Percentiles rank a stretch among this genome's conserved stretches.
These are phyloP conservation scores for Dryomyza anilis DNA, from an alignment of 2,888 invertebrate species.

Conservation along the genomic window DNA sequence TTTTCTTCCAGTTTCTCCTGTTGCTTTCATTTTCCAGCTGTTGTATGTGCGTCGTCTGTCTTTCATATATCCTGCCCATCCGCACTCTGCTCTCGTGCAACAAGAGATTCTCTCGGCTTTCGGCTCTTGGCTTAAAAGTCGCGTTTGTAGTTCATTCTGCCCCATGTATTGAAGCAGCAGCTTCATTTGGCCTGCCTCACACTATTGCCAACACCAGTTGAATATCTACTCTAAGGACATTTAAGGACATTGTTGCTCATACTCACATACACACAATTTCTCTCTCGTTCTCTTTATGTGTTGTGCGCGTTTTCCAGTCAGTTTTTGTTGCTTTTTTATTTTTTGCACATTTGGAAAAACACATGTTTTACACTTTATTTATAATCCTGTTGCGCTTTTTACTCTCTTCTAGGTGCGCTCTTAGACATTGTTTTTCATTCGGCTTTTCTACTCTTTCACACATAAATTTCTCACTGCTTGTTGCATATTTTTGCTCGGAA, in stretches of 20 bases:
- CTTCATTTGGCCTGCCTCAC: neutral
- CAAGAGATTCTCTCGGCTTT: neutral
- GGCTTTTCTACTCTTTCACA: no score
- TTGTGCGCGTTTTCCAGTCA: neutral
- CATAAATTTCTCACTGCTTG: no score
- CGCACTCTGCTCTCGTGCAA: neutral
- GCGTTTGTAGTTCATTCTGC: no score
- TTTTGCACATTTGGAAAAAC: neutral
- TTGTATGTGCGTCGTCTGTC: neutral
- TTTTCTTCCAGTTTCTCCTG: constrained; percentile 19
- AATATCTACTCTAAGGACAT: constrained; percentile 16
- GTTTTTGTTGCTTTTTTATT: neutral
- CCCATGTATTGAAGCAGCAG: neutral
- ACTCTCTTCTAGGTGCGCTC: no score
- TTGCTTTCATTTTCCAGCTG: constrained; percentile 17
- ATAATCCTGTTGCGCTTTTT: constrained; percentile 25
- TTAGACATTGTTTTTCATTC: no score
- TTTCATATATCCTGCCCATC: neutral
- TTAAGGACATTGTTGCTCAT: neutral
- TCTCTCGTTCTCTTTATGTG: neutral
- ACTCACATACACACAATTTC: no score
- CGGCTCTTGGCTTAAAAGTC: no score
- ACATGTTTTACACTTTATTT: constrained; percentile 10
- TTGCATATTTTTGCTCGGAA: no score
- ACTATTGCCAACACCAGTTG: constrained; percentile 18